Evolutionary conservation across 1,140 invertebrate species (phyloP).

Genomic region (Brachionus plicatilis): DNA sequence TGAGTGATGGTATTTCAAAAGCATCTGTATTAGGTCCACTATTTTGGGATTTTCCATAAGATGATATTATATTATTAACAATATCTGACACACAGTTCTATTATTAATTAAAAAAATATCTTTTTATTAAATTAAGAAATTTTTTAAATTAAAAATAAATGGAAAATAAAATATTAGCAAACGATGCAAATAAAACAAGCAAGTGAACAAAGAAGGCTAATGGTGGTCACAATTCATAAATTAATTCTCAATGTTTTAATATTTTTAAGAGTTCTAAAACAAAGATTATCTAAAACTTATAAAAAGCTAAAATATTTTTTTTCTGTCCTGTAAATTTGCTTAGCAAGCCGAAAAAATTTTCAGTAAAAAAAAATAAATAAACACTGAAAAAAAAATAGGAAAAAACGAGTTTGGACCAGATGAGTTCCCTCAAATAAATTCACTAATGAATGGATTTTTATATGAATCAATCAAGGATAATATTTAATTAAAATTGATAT

Average conservation of each 20-base stretch:
- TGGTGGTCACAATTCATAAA: neutral
- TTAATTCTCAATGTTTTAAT: neutral
- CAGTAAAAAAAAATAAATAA: too few species aligned
- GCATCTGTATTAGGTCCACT: neutral
- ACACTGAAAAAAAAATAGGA: too few species aligned
- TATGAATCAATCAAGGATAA: too few species aligned
- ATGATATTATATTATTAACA: constrained; percentile 11
- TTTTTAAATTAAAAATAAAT: neutral
- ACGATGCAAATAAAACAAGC: neutral
- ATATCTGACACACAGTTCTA: constrained; percentile 27
- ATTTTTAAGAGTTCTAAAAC: neutral
- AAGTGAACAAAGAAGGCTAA: neutral
- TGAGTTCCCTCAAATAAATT: too few species aligned
- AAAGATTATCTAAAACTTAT: too few species aligned
- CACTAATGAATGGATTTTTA: too few species aligned
- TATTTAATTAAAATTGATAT: too few species aligned
- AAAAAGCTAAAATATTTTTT: neutral
- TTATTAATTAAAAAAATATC: neutral
- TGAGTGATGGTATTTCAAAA: neutral
- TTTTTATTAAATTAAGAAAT: neutral
- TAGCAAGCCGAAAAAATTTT: too few species aligned
- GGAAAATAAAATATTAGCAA: neutral
- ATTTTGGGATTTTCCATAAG: neutral
- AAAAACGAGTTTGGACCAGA: too few species aligned
- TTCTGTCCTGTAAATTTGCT: too few species aligned